Evolutionary conservation across 2,888 invertebrate genomes (phyloP), one percentile per base, ranked within the genome.

Genomic region (Entomobrya multifasciata): DNA sequence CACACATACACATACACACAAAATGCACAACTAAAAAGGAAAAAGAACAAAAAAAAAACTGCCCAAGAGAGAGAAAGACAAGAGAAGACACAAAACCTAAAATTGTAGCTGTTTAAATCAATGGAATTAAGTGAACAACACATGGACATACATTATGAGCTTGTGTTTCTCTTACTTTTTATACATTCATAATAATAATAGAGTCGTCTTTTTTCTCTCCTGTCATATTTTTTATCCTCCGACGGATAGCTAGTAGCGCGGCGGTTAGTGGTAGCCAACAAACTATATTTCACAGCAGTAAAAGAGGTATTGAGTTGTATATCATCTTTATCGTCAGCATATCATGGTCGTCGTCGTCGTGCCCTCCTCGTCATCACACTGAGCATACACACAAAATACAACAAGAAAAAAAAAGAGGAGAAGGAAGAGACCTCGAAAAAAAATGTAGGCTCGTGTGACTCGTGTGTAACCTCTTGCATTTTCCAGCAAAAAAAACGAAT

Each of bases 61-160:
- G 55, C 10, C 15, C 41, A 76, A 22, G 17, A 76, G 11, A 67
- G n/a, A 65, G 36, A 44, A 25, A 44, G 20, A 20, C 10, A 57
- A 10, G n/a, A 3, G 22, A 15, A 57, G 17, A 76, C 20, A 55
- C n/a, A 76, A 76, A 57, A 41, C 76, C 76, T 76, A 76, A 76
- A 55, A 76, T 72, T 76, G 76, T 57, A 76, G 76, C 76, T 76
- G 27, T 76, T 57, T 76, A 57, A 76, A 76, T 76, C 76, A 76
- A 76, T 76, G 55, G 41, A 55, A 76, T 57, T 36, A 72, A 57
- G 55, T 20, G 36, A 57, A 22, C 55, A 57, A 55, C 57, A n/a
- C n/a, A 25, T 30, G 8, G 55, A 27, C 15, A 25, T 76, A 17
- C 41, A 6, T 6, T 41, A 20, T 70, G 17, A 27, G 30, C 62